Evolutionary conservation across 2,797 vertebrate species (phyloP).

Genomic region (Dryobates pubescens): DNA sequence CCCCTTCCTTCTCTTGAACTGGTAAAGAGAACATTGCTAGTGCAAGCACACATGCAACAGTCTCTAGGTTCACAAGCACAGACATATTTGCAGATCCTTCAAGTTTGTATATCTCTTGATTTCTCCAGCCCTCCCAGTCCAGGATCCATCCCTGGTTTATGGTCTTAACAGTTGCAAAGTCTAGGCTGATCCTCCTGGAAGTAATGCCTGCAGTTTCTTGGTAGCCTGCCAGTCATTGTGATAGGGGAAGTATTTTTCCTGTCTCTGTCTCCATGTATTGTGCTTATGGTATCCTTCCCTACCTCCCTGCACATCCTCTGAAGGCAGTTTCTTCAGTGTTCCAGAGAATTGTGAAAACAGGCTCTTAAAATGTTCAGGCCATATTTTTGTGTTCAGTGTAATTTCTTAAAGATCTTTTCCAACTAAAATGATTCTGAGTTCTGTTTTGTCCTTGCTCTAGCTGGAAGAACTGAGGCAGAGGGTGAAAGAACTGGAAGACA

Average conservation of each 20-base stretch:
- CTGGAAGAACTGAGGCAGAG: conserved; percentile 93
- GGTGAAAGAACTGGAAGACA: conserved; percentile 92
- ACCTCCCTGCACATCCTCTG: background rate
- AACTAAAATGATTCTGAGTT: too few relatives aligned
- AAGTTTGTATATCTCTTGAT: background rate
- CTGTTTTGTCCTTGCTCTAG: conserved; percentile 69
- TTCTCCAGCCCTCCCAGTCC: background rate
- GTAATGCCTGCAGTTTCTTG: background rate
- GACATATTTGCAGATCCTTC: rapidly evolving
- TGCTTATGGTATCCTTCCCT: background rate
- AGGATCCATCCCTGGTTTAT: background rate
- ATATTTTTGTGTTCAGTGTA: background rate
- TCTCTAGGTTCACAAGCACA: background rate
- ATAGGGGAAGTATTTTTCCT: background rate
- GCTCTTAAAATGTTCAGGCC: background rate
- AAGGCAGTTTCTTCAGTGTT: background rate
- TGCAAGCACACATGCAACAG: rapidly evolving
- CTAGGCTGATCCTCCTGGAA: background rate
- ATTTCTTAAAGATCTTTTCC: background rate
- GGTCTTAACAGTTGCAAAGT: background rate
- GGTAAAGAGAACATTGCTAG: background rate
- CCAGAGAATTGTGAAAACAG: background rate
- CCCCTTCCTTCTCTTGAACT: background rate
- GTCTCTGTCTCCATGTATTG: background rate
- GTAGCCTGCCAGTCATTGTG: background rate